Conservation (phyloP, 2,113 vertebrate species). For the Gallinago undulata region DNA sequence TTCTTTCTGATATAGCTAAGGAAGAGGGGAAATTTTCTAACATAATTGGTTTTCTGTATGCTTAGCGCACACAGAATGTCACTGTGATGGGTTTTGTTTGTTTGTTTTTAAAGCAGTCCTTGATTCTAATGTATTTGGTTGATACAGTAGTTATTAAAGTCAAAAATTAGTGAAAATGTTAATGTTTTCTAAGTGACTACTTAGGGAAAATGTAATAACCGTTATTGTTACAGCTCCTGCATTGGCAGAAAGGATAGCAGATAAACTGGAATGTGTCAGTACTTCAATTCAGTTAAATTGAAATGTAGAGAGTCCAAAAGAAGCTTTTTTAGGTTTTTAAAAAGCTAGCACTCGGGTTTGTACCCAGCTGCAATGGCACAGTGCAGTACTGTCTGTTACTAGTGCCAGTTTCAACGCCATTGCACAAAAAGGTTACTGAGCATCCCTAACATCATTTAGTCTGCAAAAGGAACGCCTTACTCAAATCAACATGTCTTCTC, state of each 20-base stretch:
- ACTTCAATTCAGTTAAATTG: conserved; percentile 50
- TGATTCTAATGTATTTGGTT: neutral
- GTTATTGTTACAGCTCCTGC: neutral
- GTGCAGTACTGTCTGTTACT: conserved; percentile 54
- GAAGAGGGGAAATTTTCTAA: neutral
- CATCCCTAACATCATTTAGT: conserved; percentile 12
- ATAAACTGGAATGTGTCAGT: conserved; percentile 28
- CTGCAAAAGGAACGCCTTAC: neutral
- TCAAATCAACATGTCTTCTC: conserved; percentile 30
- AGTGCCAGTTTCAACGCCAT: conserved; percentile 27
- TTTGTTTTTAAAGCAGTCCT: neutral
- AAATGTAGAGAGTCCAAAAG: conserved; percentile 67
- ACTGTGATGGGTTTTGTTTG: neutral
- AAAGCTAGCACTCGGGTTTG: conserved; percentile 41
- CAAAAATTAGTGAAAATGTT: neutral
- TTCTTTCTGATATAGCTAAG: neutral
- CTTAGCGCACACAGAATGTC: neutral
- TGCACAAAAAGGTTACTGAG: conserved; percentile 57
- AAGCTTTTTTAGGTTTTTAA: conserved; percentile 65
- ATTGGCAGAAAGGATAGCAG: neutral
- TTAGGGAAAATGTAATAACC: neutral
- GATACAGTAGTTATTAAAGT: neutral
- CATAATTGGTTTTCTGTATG: neutral
- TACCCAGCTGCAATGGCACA: conserved; percentile 72
- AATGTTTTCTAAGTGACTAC: neutral